Evolutionary conservation across 2,113 vertebrate species (phyloP).

Genomic region (Brachirus orientalis): DNA sequence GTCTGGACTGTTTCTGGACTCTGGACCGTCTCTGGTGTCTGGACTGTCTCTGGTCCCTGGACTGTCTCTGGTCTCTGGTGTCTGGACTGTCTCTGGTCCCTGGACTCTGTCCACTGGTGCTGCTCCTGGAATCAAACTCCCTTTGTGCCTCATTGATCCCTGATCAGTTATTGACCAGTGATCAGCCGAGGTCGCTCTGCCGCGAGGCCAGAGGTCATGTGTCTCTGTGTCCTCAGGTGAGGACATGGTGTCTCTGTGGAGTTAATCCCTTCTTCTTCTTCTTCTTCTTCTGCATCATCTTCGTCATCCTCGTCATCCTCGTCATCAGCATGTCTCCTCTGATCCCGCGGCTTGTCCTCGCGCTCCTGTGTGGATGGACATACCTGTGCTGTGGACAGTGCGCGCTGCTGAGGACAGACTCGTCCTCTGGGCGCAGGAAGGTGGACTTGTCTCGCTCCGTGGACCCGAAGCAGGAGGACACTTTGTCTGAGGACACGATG

Average conservation of each 20-base stretch:
- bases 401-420: conserved; percentile 72
- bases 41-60: too few species aligned
- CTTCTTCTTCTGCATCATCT: neutral
- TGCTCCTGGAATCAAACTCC: conserved; percentile 41
- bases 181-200: neutral
- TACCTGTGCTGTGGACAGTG: conserved; percentile 79
- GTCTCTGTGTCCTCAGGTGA: neutral
- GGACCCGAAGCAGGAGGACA: conserved; percentile 29
- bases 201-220: neutral
- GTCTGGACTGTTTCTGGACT: too few species aligned
- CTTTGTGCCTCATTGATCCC: neutral
- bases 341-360: conserved; percentile 71
- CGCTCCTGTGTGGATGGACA: conserved; percentile 84
- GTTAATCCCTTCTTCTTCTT: conserved; percentile 22
- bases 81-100: too few species aligned
- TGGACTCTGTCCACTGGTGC: conserved; percentile 71
- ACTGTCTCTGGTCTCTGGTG: too few species aligned
- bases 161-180: neutral
- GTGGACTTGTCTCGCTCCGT: conserved; percentile 45
- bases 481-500: conserved; percentile 81
- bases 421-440: conserved; percentile 54
- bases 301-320: neutral
- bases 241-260: neutral
- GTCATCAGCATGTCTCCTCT: conserved; percentile 78
- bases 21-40: too few species aligned